Conservation (phyloP, 2,888 invertebrate species). For the Uropetala carovei region DNA sequence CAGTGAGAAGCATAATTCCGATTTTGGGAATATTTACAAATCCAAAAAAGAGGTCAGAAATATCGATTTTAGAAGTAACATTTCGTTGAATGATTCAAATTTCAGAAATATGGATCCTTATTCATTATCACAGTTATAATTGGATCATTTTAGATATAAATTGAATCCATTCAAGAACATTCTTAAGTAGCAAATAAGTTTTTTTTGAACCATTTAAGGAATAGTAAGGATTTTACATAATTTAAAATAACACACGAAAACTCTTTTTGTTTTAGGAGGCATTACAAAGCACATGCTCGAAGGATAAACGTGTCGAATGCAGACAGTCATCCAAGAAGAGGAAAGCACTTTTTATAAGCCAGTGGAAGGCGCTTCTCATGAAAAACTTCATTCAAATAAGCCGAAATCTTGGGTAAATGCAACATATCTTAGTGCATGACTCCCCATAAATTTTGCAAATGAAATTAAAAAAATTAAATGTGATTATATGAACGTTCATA, state of each 20-base stretch:
- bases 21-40: background rate
- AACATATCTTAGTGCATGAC: too few species aligned
- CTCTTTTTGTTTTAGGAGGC: background rate
- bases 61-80: too few species aligned
- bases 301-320: background rate
- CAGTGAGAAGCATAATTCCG: background rate
- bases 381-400: slow-evolving; percentile 84
- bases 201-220: too few species aligned
- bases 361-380: slow-evolving; percentile 81
- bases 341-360: background rate
- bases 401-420: slow-evolving; percentile 82
- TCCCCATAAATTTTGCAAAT: too few species aligned
- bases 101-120: background rate
- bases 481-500: too few species aligned
- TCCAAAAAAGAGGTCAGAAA: background rate
- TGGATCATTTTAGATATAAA: background rate
- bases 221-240: too few species aligned
- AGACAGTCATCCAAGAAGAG: background rate
- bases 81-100: too few species aligned
- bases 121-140: background rate
- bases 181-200: too few species aligned
- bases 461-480: too few species aligned
- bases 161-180: too few species aligned
- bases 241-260: background rate
- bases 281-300: background rate